Conservation (phyloP, 1,140 invertebrate species). For the Orius insidiosus region DNA sequence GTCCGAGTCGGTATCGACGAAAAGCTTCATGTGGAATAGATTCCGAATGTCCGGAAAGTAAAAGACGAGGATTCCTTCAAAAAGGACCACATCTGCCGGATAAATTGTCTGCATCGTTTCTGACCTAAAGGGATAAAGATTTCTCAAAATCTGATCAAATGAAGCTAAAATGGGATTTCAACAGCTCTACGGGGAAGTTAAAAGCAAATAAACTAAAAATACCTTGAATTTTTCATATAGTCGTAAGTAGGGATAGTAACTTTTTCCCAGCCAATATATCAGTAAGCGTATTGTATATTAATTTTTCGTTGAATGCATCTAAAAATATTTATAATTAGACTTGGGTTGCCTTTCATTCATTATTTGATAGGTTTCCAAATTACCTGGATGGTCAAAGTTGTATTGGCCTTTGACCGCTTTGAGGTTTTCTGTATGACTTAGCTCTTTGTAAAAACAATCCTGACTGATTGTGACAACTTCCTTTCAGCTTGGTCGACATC, state of each 20-base stretch:
- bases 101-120: conserved; percentile 66
- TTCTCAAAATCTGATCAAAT: no score
- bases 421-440: conserved; percentile 60
- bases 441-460: conserved; percentile 86
- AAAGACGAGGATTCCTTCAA: conserved; percentile 96
- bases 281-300: conserved; percentile 60
- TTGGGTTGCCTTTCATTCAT: conserved; percentile 65
- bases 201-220: conserved; percentile 24
- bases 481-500: conserved; percentile 72
- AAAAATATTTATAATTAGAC: no score
- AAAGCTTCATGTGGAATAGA: conserved; percentile 96
- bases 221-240: conserved; percentile 71
- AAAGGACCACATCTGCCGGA: conserved; percentile 93
- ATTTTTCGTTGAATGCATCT: no score
- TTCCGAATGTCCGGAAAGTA: conserved; percentile 89
- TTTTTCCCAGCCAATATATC: conserved; percentile 67
- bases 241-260: conserved; percentile 83
- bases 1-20: conserved; percentile 98
- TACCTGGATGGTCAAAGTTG: conserved; percentile 93
- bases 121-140: conserved; percentile 33
- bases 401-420: conserved; percentile 81
- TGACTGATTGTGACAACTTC: conserved; percentile 91
- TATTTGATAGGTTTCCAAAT: no score
- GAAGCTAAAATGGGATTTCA: no score
- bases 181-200: no score